phyloP scores from a whole-genome alignment of 2,113 vertebrate species.

The Gorsachius goisagi region DNA sequence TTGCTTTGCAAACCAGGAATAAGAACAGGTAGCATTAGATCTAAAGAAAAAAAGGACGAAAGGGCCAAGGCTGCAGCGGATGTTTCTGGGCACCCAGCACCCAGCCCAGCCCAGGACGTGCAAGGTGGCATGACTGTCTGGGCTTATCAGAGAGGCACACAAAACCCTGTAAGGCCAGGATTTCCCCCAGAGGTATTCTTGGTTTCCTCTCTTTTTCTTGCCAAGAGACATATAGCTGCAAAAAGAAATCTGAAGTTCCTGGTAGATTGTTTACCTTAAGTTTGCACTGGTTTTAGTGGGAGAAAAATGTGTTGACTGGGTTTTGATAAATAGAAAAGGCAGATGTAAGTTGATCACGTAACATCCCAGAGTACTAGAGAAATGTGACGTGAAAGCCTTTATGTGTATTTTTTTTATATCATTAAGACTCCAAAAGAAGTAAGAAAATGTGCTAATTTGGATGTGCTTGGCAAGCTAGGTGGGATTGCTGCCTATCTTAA shows the following conservation, averaged over 20 bases:
- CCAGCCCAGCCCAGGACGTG: background rate
- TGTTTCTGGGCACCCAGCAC: background rate
- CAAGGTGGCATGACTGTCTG: background rate
- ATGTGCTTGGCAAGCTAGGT: background rate
- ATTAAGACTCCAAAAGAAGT: background rate
- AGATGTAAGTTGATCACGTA: background rate
- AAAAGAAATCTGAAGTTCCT: background rate
- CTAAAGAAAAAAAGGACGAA: background rate
- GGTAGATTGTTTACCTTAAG: background rate
- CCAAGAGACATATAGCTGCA: background rate
- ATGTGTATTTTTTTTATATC: background rate
- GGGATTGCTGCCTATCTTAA: background rate
- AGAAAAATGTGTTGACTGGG: background rate
- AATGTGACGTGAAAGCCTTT: background rate
- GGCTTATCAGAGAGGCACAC: rapidly evolving
- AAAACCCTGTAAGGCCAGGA: background rate
- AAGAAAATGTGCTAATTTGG: background rate
- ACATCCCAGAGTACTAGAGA: background rate
- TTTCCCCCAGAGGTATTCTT: background rate
- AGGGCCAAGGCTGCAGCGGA: background rate
- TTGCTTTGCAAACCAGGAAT: background rate
- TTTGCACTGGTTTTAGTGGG: background rate
- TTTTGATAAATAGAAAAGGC: background rate
- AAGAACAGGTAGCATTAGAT: background rate
- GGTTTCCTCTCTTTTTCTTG: background rate